Evolutionary conservation across 1,140 invertebrate genomes (phyloP), one percentile per base, ranked within the genome.

Genomic region (Tetragonula clypearis): DNA sequence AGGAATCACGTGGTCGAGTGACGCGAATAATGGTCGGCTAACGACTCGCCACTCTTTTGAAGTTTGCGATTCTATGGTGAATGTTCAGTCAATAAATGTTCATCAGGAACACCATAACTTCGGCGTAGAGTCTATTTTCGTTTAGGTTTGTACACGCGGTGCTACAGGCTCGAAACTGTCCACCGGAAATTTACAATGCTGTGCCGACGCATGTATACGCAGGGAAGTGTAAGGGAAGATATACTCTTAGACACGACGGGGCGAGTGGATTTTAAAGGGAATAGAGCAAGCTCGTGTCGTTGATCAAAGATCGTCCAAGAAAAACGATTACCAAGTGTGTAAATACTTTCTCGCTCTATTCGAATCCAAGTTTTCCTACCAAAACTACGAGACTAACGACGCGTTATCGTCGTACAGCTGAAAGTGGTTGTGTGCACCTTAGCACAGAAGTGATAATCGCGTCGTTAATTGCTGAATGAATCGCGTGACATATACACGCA

Each of bases 401-500:
- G 80, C 58, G 80, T 68, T 83, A 83, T 78, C 74, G 49, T 55
- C 41, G 62, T 35, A 62, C 53, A 83, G n/a, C 74, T 77, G 49
- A n/a, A 58, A 84, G 65, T 74, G 80, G 26, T 56, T 26, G 35
- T 30, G 58, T 76, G 76, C 77, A 84, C 62, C 79, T 76, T 55
- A 41, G n/a, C 65, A 75, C 53, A 21, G 68, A 35, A 74, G 72
- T 68, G 58, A 84, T 87, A 82, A 69, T 56, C 53, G 53, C 60
- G 73, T 78, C 82, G 30, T 85, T 85, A 79, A 68, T 49, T 79
- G 55, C 76, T 60, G 85, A 88, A 74, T 84, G 79, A 69, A 53
- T 19, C 62, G 69, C 21, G 58, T 23, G 53, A 21, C 65, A 83
- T 87, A 85, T 58, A 80, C 68, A 65, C 65, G 71, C 58, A 21